Conservation (phyloP, 2,888 invertebrate species). For the Cistogaster globosa region DNA sequence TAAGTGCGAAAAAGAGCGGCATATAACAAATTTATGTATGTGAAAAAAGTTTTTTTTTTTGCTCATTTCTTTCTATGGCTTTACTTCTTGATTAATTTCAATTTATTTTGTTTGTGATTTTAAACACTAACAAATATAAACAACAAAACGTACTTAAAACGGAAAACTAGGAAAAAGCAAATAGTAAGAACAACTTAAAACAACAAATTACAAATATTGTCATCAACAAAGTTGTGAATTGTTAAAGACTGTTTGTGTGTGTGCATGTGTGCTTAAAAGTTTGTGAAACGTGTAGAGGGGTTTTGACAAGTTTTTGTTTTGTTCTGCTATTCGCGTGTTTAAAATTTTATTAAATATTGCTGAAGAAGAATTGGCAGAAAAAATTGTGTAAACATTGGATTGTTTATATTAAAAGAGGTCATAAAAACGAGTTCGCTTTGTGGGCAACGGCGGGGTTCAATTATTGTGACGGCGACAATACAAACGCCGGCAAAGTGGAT, state of each 20-base stretch:
- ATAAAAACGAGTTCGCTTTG: constrained; percentile 74
- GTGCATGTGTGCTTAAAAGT: background rate
- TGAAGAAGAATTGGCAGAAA: constrained; percentile 3
- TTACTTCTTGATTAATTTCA: constrained; percentile 24
- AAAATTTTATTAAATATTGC: constrained; percentile 17
- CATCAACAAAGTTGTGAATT: background rate
- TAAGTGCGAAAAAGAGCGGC: constrained; percentile 69
- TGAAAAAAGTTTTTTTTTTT: constrained; percentile 52
- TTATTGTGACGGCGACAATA: constrained; percentile 79
- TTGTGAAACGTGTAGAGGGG: constrained; percentile 29
- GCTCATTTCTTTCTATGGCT: constrained; percentile 28
- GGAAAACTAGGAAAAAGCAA: constrained; percentile 7
- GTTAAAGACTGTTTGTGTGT: background rate
- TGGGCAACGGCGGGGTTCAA: constrained; percentile 78
- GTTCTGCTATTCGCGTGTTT: constrained; percentile 60
- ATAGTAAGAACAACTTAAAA: background rate
- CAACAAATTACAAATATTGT: background rate
- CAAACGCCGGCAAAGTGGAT: constrained; percentile 82
- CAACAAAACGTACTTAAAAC: constrained; percentile 16
- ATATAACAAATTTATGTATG: constrained; percentile 65
- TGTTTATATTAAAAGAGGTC: constrained; percentile 26
- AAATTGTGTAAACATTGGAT: constrained; percentile 20
- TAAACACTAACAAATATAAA: constrained; percentile 34
- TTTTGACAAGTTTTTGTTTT: constrained; percentile 58
- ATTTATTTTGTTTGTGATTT: constrained; percentile 48